These are phyloP conservation scores for Anser cygnoides DNA, from an alignment of 2,113 vertebrate genomes.

Conservation along the genomic window DNA sequence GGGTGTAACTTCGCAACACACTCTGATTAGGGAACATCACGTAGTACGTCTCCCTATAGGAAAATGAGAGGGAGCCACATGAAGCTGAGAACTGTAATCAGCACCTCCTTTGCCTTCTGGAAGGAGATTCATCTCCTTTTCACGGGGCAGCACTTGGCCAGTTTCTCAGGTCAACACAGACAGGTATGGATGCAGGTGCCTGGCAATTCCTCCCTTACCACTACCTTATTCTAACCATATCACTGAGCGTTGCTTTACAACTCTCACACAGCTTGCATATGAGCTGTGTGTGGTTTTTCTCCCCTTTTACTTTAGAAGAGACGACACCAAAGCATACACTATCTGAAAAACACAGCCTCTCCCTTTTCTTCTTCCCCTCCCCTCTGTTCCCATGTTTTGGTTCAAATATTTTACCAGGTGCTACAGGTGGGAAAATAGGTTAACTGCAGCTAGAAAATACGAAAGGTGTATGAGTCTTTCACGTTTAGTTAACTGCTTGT, in stretches of 20 bases:
- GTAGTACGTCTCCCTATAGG: background rate
- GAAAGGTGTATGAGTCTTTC: background rate
- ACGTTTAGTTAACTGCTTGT: background rate
- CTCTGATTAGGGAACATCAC: background rate
- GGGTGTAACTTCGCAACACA: background rate
- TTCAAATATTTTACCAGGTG: background rate
- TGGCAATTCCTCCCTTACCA: background rate
- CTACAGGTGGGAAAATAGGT: background rate
- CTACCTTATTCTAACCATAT: accelerated
- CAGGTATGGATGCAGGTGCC: background rate
- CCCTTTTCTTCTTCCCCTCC: background rate
- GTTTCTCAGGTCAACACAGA: background rate
- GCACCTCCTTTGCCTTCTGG: background rate
- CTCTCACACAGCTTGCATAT: background rate
- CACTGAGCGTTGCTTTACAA: background rate
- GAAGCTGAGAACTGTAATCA: background rate
- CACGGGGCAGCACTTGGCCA: background rate
- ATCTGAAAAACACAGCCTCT: background rate
- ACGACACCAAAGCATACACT: background rate
- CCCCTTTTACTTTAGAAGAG: background rate
- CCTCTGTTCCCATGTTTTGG: background rate
- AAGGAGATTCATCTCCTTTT: background rate
- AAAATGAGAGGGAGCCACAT: background rate
- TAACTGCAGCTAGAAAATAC: background rate
- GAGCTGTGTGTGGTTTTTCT: background rate